Percentiles rank a stretch among this genome's conserved stretches.
These are phyloP conservation scores for Coremacera marginata DNA, from an alignment of 2,888 invertebrate genomes.

Conservation along the genomic window DNA sequence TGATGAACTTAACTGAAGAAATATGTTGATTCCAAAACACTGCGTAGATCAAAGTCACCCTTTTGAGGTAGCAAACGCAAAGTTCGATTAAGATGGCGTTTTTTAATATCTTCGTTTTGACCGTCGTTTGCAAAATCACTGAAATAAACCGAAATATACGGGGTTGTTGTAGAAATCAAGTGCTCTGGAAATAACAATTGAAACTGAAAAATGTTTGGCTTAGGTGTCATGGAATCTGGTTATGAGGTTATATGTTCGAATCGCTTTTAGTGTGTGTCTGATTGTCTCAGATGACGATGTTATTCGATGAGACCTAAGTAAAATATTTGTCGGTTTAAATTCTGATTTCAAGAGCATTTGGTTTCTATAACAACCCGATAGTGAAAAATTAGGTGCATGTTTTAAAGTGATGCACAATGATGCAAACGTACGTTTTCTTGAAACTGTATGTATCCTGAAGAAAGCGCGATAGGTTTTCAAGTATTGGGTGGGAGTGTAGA, in stretches of 20 bases:
- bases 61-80: constrained; percentile 78
- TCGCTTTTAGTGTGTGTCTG: no score
- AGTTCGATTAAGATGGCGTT: constrained; percentile 74
- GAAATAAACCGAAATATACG: constrained; percentile 37
- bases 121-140: constrained; percentile 72
- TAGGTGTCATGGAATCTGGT: no score
- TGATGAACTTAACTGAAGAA: constrained; percentile 80
- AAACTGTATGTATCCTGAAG: constrained; percentile 79
- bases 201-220: no score
- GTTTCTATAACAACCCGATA: no score
- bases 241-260: no score
- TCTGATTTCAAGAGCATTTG: no score
- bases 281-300: no score
- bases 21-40: constrained; percentile 83
- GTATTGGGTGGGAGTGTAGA: constrained; percentile 91
- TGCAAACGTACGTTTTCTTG: constrained; percentile 71
- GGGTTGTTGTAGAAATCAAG: no score
- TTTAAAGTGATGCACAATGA: background rate
- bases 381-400: no score
- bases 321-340: no score
- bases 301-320: no score
- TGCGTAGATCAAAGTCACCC: constrained; percentile 81
- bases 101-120: constrained; percentile 72
- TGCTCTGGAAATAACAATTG: no score
- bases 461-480: constrained; percentile 86